Percentiles rank a stretch among this genome's conserved stretches.
Evolutionary conservation across 2,113 vertebrate genomes (phyloP).

Genomic region (Hippocampus barbouri): DNA sequence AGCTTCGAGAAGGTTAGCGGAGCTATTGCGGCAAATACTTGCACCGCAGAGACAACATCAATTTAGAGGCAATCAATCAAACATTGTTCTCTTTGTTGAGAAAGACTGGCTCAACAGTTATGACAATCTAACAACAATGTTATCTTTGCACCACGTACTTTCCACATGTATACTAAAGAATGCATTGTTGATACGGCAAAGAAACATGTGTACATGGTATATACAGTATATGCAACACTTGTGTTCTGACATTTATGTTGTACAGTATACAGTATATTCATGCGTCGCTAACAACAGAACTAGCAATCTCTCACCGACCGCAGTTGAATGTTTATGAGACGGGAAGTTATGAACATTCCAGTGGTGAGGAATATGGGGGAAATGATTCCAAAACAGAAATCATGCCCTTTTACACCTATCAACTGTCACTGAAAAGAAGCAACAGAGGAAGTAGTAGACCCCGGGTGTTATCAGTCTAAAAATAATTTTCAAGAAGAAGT

Average conservation of each 20-base stretch:
- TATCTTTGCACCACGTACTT: conserved; percentile 42
- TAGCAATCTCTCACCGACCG: neutral
- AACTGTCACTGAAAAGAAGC: too few species aligned
- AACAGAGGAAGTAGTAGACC: neutral
- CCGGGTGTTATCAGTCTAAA: neutral
- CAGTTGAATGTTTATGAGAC: neutral
- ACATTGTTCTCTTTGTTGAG: conserved; percentile 63
- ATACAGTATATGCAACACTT: too few species aligned
- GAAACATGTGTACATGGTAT: too few species aligned
- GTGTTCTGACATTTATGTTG: neutral
- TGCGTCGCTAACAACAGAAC: neutral
- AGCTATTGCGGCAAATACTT: conserved; percentile 51
- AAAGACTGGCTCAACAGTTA: conserved; percentile 68
- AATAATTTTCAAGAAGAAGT: neutral
- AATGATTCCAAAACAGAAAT: neutral
- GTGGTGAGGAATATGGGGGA: neutral
- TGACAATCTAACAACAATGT: conserved; percentile 63
- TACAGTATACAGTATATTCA: neutral
- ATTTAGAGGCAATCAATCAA: conserved; percentile 75
- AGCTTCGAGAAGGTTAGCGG: conserved; percentile 62
- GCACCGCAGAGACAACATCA: conserved; percentile 54
- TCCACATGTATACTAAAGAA: conserved; percentile 36
- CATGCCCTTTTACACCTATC: neutral
- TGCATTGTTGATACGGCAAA: conserved; percentile 19
- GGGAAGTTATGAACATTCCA: neutral